phyloP scores from a whole-genome alignment of 2,888 invertebrate species.

The Pediacus dermestoides region DNA sequence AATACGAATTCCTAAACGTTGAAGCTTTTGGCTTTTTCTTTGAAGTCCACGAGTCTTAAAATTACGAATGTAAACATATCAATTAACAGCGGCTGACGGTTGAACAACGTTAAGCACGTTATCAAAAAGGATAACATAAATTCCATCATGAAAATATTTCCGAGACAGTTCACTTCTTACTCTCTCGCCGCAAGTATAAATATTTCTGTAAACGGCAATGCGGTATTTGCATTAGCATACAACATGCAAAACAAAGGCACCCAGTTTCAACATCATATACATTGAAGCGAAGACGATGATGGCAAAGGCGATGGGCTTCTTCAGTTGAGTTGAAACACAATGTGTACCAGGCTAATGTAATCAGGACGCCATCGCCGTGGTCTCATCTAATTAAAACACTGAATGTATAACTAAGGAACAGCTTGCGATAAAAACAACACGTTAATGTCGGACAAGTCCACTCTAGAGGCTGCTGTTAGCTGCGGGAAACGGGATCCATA shows the following conservation, averaged over 20 bases:
- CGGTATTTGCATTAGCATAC: slow-evolving; percentile 32
- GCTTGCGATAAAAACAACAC: slow-evolving; percentile 17
- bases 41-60: too few relatives aligned
- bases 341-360: slow-evolving; percentile 21
- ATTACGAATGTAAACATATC: too few relatives aligned
- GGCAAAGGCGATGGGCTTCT: slow-evolving; percentile 8
- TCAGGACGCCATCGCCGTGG: slow-evolving; percentile 24
- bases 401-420: slow-evolving; percentile 30
- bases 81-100: too few relatives aligned
- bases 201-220: slow-evolving; percentile 32
- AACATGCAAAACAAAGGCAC: slow-evolving; percentile 1
- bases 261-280: slow-evolving; percentile 13
- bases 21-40: too few relatives aligned
- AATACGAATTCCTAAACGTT: too few relatives aligned
- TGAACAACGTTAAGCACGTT: too few relatives aligned
- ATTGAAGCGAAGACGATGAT: not conserved
- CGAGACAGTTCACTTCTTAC: slow-evolving; percentile 9
- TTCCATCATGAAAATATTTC: slow-evolving; percentile 1
- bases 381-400: slow-evolving; percentile 31
- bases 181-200: slow-evolving; percentile 26
- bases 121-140: too few relatives aligned
- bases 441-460: slow-evolving; percentile 17
- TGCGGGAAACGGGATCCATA: too few relatives aligned
- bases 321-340: too few relatives aligned
- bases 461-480: too few relatives aligned